These are phyloP conservation scores for Hylyphantes graminicola DNA, from an alignment of 1,140 invertebrate species.

Conservation along the genomic window DNA sequence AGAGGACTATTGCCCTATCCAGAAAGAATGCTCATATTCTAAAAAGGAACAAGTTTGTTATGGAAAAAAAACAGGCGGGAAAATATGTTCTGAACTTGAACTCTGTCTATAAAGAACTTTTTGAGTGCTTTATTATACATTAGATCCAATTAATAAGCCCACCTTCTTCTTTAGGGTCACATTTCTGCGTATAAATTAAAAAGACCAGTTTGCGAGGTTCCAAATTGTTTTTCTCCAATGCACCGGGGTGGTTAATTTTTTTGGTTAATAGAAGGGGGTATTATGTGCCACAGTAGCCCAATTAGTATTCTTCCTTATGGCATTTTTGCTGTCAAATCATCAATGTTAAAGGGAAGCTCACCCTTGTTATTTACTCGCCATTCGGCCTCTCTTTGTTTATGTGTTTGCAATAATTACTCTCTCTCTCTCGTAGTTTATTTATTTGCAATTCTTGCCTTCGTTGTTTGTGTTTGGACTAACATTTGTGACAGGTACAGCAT, in stretches of 20 bases:
- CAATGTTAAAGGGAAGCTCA: background rate
- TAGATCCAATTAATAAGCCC: constrained; percentile 54
- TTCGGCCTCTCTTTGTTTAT: too few species aligned
- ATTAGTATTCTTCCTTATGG: background rate
- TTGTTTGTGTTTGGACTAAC: too few species aligned
- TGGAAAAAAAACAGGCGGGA: constrained; percentile 29
- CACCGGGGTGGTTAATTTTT: constrained; percentile 18
- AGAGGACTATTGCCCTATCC: too few species aligned
- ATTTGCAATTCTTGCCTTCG: too few species aligned
- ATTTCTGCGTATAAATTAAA: constrained; percentile 42
- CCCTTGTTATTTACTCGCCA: background rate
- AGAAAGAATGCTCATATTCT: background rate
- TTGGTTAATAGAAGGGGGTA: background rate
- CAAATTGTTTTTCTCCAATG: constrained; percentile 1
- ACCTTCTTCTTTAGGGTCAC: constrained; percentile 32
- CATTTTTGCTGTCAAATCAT: background rate
- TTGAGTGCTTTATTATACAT: constrained; percentile 56
- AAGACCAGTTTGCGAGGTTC: constrained; percentile 24
- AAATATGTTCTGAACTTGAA: constrained; percentile 34
- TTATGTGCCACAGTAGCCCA: background rate
- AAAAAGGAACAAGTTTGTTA: constrained; percentile 7
- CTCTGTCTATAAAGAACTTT: constrained; percentile 36
- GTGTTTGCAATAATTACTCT: too few species aligned
- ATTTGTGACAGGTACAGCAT: too few species aligned
- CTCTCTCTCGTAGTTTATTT: too few species aligned